Percentiles rank a stretch among this genome's conserved stretches.
These are phyloP conservation scores for Rhabdomys dilectus DNA, from an alignment of 2,113 vertebrate species.

Conservation along the genomic window DNA sequence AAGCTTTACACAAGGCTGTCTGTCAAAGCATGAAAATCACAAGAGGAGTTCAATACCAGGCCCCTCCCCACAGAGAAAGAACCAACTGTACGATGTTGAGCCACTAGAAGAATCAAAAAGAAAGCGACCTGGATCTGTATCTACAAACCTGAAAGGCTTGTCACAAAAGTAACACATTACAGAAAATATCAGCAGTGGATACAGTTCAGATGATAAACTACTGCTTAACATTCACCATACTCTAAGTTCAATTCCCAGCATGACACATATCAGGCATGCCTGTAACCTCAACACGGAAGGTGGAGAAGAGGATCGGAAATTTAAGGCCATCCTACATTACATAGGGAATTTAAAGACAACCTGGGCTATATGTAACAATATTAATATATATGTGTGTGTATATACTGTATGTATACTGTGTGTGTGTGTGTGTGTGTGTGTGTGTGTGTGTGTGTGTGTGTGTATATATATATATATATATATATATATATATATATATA, in stretches of 20 bases:
- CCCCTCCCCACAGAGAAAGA: background rate
- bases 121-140: slow-evolving; percentile 42
- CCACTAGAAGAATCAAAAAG: slow-evolving; percentile 25
- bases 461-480: too few relatives aligned
- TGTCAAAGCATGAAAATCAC: slow-evolving; percentile 62
- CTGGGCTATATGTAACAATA: background rate
- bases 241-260: background rate
- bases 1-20: background rate
- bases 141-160: slow-evolving; percentile 34
- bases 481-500: background rate
- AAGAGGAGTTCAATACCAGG: background rate
- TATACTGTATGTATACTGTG: too few relatives aligned
- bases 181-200: background rate
- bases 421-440: background rate
- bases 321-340: background rate
- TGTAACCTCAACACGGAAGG: background rate
- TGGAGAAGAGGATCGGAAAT: background rate
- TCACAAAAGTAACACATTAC: slow-evolving; percentile 51
- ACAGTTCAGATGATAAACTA: background rate
- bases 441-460: background rate
- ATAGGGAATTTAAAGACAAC: background rate
- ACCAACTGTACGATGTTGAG: background rate
- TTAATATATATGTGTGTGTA: background rate
- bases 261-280: background rate
- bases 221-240: background rate